Conservation (phyloP, 2,888 invertebrate species). For the Petrolisthes manimaculis region DNA sequence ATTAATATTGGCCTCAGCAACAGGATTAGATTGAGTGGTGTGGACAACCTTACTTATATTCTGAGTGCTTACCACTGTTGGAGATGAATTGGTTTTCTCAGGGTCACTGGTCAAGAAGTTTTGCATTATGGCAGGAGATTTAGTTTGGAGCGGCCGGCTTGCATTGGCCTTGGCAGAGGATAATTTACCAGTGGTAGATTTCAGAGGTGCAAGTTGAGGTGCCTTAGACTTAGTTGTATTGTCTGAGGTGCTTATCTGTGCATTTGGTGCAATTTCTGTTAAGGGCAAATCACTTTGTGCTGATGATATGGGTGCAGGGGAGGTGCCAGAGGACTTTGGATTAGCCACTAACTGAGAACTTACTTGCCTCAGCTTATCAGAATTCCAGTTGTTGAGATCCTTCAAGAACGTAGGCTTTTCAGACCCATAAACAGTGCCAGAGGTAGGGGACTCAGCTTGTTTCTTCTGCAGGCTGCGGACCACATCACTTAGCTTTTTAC, state of each 20-base stretch:
- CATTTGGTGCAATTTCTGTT: conserved; percentile 45
- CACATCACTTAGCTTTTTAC: conserved; percentile 64
- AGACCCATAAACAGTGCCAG: conserved; percentile 28
- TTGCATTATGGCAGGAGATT: conserved; percentile 19
- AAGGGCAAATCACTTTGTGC: conserved; percentile 42
- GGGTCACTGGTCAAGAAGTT: conserved; percentile 20
- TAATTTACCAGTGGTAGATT: conserved; percentile 28
- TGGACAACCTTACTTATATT: conserved; percentile 16
- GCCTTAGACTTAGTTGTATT: conserved; percentile 33
- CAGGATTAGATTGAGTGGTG: conserved; percentile 19
- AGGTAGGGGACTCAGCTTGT: conserved; percentile 58
- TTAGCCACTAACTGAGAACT: conserved; percentile 50
- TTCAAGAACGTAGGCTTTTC: conserved; percentile 63
- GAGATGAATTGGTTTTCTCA: conserved; percentile 36
- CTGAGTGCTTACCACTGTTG: conserved; percentile 20
- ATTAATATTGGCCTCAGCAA: conserved; percentile 15
- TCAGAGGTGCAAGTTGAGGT: conserved; percentile 43
- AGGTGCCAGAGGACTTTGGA: conserved; percentile 34
- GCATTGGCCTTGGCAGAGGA: conserved; percentile 23
- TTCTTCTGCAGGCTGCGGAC: conserved; percentile 63
- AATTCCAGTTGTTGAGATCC: conserved; percentile 47
- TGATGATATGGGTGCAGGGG: conserved; percentile 45
- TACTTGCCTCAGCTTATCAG: conserved; percentile 66
- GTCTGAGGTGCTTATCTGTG: conserved; percentile 18
- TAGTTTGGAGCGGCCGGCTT: conserved; percentile 17